These are phyloP conservation scores for Cosmia pyralina DNA, from an alignment of 2,888 invertebrate genomes.

Conservation along the genomic window DNA sequence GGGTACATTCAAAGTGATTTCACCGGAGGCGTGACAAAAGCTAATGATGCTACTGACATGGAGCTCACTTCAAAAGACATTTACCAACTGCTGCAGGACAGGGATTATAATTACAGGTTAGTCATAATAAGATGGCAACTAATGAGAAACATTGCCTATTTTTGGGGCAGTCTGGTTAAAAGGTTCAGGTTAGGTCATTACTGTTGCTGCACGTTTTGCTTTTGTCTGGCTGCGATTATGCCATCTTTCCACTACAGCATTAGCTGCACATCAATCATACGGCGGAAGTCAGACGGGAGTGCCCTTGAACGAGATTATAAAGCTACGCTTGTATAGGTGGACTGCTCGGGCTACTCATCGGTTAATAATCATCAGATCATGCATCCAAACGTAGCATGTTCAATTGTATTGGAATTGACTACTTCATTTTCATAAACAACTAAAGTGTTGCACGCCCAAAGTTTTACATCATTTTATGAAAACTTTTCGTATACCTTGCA, in stretches of 20 bases:
- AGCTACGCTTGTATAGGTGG: no score
- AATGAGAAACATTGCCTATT: background rate
- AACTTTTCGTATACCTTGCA: background rate
- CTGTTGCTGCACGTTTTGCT: background rate
- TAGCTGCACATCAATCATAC: background rate
- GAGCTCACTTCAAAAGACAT: constrained; percentile 21
- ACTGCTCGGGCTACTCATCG: background rate
- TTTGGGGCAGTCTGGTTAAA: no score
- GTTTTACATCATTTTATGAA: background rate
- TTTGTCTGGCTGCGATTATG: background rate
- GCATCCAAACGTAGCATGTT: background rate
- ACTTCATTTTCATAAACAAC: background rate
- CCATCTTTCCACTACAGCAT: background rate
- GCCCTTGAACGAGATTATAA: background rate
- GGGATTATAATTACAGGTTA: constrained; percentile 40
- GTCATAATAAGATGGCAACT: background rate
- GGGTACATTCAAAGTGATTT: constrained; percentile 11
- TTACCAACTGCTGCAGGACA: constrained; percentile 33
- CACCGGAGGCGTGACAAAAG: background rate
- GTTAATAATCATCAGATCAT: background rate
- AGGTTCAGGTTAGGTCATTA: background rate
- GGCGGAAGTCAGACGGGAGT: no score
- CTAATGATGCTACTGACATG: constrained; percentile 1
- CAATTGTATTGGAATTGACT: background rate
- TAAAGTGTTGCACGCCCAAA: background rate